These are phyloP conservation scores for Stenopsyche tienmushanensis DNA, from an alignment of 1,140 invertebrate genomes.

Conservation along the genomic window DNA sequence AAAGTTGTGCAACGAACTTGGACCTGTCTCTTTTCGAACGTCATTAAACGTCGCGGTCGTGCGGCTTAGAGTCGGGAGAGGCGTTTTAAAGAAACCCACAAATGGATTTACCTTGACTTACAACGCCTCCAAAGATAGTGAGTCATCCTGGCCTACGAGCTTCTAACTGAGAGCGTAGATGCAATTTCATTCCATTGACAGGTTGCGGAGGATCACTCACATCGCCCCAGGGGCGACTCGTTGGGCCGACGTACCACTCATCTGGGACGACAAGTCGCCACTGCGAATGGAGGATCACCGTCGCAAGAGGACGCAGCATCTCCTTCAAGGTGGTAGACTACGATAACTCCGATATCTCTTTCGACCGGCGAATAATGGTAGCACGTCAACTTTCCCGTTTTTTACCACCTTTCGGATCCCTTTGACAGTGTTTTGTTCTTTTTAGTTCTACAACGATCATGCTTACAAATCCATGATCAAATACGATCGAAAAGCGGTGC, in stretches of 20 bases:
- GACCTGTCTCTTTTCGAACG: not conserved
- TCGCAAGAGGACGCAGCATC: conserved; percentile 64
- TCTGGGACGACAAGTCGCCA: conserved; percentile 12
- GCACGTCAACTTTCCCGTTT: too few relatives aligned
- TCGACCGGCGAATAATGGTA: too few relatives aligned
- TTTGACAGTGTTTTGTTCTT: not conserved
- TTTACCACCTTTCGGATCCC: too few relatives aligned
- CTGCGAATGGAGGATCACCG: conserved; percentile 73
- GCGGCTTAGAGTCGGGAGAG: not conserved
- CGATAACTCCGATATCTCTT: too few relatives aligned
- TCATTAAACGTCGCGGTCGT: conserved; percentile 14
- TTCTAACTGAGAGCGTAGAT: too few relatives aligned
- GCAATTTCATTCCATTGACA: too few relatives aligned
- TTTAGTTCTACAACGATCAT: conserved; percentile 51
- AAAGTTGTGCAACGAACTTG: not conserved
- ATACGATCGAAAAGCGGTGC: conserved; percentile 41
- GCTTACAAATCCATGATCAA: conserved; percentile 47
- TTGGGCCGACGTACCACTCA: conserved; percentile 59
- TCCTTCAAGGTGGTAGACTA: conserved; percentile 60
- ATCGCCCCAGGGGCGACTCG: conserved; percentile 58
- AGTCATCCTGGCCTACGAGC: conserved; percentile 23
- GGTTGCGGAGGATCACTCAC: conserved; percentile 61
- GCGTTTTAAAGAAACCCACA: not conserved
- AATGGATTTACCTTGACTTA: conserved; percentile 58
- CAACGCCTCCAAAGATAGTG: conserved; percentile 59